These are phyloP conservation scores for Coelopa frigida DNA, from an alignment of 1,140 invertebrate genomes.

Conservation along the genomic window DNA sequence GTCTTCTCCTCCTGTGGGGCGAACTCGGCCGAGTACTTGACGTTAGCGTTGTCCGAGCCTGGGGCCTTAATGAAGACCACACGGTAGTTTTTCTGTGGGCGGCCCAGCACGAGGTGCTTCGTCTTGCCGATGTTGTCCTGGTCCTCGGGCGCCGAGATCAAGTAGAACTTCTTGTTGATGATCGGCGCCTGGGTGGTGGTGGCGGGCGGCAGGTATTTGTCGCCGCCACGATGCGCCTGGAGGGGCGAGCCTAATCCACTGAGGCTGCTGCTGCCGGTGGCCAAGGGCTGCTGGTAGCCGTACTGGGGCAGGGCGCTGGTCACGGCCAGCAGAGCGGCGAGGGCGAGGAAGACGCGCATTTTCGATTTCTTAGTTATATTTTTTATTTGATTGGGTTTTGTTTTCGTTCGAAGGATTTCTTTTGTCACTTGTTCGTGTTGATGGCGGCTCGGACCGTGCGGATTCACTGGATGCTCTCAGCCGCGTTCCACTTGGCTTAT, in stretches of 20 bases:
- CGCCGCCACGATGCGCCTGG: conserved; percentile 30
- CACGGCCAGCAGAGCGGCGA: conserved; percentile 16
- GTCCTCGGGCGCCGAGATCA: conserved; percentile 41
- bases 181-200: conserved; percentile 33
- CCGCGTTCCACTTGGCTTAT: no score
- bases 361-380: background rate
- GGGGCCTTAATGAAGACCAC: conserved; percentile 84
- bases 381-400: background rate
- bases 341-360: conserved; percentile 7
- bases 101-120: conserved; percentile 41
- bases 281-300: conserved; percentile 29
- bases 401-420: background rate
- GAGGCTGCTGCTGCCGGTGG: conserved; percentile 13
- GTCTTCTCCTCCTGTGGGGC: conserved; percentile 68
- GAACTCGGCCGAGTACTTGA: conserved; percentile 38
- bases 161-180: conserved; percentile 41
- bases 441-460: no score
- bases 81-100: conserved; percentile 73
- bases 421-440: no score
- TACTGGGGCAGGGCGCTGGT: conserved; percentile 27
- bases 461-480: no score
- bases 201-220: conserved; percentile 37
- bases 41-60: conserved; percentile 56
- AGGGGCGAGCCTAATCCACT: no score
- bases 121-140: conserved; percentile 28